phyloP scores from a whole-genome alignment of 2,888 invertebrate genomes.

The Autographa pulchrina region DNA sequence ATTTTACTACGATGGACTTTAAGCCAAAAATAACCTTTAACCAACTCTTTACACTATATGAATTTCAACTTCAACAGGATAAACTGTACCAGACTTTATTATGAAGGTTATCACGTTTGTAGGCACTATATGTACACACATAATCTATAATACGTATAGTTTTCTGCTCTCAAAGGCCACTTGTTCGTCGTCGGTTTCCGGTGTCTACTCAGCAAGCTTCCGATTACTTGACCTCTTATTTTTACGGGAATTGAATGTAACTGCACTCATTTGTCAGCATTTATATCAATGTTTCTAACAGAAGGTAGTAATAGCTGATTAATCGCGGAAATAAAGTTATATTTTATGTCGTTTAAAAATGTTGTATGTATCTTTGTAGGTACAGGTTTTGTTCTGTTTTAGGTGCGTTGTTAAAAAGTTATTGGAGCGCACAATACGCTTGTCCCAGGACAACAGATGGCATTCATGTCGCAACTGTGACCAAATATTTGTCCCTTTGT shows the following conservation, averaged over 20 bases:
- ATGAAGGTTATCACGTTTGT: constrained; percentile 48
- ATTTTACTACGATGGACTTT: not conserved
- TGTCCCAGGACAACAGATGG: not conserved
- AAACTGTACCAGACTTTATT: constrained; percentile 33
- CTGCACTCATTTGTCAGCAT: constrained; percentile 23
- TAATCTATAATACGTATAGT: constrained; percentile 13
- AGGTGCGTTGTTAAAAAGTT: not conserved
- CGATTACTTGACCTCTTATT: constrained; percentile 56
- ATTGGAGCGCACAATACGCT: not conserved
- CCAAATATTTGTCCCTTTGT: constrained; percentile 5
- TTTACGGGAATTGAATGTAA: constrained; percentile 41
- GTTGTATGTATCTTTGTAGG: not conserved
- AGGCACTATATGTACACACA: constrained; percentile 14
- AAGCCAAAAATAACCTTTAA: not conserved
- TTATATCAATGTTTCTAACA: constrained; percentile 18
- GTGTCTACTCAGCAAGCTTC: constrained; percentile 47
- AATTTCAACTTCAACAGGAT: constrained; percentile 54
- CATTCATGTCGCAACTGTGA: constrained; percentile 14
- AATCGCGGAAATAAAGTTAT: not conserved
- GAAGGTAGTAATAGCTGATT: not conserved
- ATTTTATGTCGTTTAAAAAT: not conserved
- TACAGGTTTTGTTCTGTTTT: not conserved
- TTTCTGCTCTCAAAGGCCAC: constrained; percentile 47
- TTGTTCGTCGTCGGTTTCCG: constrained; percentile 47
- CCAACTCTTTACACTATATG: not conserved